Evolutionary conservation across 2,888 invertebrate genomes (phyloP).

Genomic region (Leucania comma): DNA sequence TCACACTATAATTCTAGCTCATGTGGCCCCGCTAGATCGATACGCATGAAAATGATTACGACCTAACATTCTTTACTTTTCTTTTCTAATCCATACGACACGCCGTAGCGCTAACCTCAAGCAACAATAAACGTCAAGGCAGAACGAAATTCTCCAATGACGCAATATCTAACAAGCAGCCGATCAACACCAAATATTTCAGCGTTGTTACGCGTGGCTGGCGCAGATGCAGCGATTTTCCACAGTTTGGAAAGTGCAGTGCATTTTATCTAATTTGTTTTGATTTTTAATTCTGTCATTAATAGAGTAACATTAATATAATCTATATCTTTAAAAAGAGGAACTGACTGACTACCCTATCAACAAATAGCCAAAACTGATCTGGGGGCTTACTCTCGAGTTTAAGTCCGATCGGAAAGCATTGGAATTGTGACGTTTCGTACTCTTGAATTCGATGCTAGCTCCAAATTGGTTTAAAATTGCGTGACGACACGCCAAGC

Average conservation of each 20-base stretch:
- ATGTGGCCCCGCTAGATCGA: too few species aligned
- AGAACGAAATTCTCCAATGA: conserved; percentile 41
- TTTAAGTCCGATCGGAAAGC: too few species aligned
- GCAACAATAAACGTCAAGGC: conserved; percentile 12
- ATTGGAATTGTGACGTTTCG: too few species aligned
- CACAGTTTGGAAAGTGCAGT: conserved; percentile 56
- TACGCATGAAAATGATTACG: too few species aligned
- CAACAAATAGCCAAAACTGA: too few species aligned
- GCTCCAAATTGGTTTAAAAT: too few species aligned
- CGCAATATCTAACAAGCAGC: conserved; percentile 68
- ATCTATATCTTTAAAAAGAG: too few species aligned
- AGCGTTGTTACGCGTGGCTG: conserved; percentile 75
- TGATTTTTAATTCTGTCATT: neutral
- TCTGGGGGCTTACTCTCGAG: too few species aligned
- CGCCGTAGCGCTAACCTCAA: neutral
- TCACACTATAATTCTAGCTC: too few species aligned
- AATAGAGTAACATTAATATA: neutral
- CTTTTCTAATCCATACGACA: neutral
- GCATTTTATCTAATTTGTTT: conserved; percentile 39
- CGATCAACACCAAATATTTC: conserved; percentile 75
- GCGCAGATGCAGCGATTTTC: conserved; percentile 49
- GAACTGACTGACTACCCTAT: too few species aligned
- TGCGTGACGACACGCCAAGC: too few species aligned
- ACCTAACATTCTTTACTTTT: neutral
- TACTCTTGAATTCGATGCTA: too few species aligned